Evolutionary conservation across 1,140 invertebrate genomes (phyloP).

Genomic region (Tetraneura akinire): DNA sequence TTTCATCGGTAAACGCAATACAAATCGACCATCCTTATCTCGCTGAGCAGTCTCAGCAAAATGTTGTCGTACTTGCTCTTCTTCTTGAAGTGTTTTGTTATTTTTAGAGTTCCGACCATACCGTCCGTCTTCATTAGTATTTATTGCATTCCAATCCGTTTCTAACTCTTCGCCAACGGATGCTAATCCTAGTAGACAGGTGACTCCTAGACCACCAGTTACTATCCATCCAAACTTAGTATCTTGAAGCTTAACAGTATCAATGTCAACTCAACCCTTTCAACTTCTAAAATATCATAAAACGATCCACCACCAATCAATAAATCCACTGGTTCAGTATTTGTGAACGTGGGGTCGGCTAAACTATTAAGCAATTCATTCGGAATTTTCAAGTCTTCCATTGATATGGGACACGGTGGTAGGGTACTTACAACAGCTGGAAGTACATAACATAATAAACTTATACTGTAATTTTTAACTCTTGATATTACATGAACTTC

Average conservation of each 20-base stretch:
- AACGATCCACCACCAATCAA: neutral
- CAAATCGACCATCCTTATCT: neutral
- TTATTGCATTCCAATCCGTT: neutral
- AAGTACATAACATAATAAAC: neutral
- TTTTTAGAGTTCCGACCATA: neutral
- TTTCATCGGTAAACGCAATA: neutral
- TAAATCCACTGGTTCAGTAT: neutral
- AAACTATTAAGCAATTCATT: neutral
- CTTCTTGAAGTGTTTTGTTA: neutral
- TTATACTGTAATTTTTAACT: neutral
- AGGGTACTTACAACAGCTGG: neutral
- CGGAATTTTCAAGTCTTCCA: neutral
- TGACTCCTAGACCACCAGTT: too few species aligned
- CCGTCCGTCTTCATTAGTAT: neutral
- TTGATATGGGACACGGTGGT: neutral
- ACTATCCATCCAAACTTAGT: too few species aligned
- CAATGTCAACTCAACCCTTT: neutral
- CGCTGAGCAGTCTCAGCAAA: too few species aligned
- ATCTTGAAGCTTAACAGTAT: neutral
- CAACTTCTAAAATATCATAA: neutral
- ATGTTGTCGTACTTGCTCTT: too few species aligned
- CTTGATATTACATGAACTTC: neutral
- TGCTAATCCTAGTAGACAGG: too few species aligned
- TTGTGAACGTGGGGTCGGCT: neutral
- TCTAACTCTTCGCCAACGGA: neutral